Percentiles rank a stretch among this genome's conserved stretches.
These are phyloP conservation scores for Tachycineta bicolor DNA, from an alignment of 2,113 vertebrate genomes.

Conservation along the genomic window DNA sequence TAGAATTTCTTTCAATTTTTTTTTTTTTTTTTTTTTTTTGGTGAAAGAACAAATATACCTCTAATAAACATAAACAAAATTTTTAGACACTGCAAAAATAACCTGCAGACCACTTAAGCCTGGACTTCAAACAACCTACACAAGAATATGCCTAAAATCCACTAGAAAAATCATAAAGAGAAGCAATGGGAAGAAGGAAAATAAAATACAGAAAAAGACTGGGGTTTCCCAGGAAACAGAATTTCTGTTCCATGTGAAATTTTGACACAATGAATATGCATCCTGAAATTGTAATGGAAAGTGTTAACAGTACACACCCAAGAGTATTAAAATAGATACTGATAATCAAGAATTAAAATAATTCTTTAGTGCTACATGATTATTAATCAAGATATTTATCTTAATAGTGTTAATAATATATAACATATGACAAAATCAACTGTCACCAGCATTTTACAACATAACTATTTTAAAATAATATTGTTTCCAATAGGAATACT, in stretches of 20 bases:
- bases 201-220: background rate
- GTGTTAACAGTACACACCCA: background rate
- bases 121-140: background rate
- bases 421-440: background rate
- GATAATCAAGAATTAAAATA: background rate
- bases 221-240: conserved; percentile 38
- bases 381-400: background rate
- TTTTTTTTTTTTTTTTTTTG: rapidly evolving
- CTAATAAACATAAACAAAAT: background rate
- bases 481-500: background rate
- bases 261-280: background rate
- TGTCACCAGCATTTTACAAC: background rate
- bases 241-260: conserved; percentile 2
- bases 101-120: background rate
- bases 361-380: background rate
- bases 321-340: background rate
- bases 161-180: background rate
- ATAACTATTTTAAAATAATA: background rate
- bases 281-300: background rate
- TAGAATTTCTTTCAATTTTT: background rate
- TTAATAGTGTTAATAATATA: background rate
- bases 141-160: background rate
- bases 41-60: background rate
- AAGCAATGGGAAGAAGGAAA: background rate
- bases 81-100: background rate